phyloP scores from a whole-genome alignment of 2,113 vertebrate genomes.

The Aplodontia rufa region DNA sequence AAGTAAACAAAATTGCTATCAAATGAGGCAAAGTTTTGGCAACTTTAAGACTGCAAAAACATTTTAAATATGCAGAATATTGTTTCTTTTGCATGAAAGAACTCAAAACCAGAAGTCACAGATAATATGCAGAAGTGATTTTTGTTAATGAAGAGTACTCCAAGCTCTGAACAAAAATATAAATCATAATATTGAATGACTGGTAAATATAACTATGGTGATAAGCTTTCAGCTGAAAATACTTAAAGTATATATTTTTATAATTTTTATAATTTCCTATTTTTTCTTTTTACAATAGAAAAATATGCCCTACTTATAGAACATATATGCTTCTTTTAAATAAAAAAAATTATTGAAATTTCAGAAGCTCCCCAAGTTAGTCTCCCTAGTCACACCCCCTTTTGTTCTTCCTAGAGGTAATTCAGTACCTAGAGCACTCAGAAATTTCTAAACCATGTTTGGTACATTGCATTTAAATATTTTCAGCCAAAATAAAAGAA shows the following conservation, averaged over 20 bases:
- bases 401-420: neutral
- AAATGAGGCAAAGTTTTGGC: neutral
- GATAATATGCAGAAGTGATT: neutral
- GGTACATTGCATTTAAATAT: neutral
- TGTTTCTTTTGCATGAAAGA: neutral
- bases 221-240: constrained; percentile 1
- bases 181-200: neutral
- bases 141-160: neutral
- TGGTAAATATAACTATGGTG: neutral
- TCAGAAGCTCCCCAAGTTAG: neutral
- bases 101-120: neutral
- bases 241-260: neutral
- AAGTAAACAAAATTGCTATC: constrained; percentile 24
- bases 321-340: constrained; percentile 1
- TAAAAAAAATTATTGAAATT: neutral
- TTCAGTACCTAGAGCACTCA: neutral
- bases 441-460: neutral
- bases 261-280: neutral
- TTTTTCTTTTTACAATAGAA: constrained; percentile 23
- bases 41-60: neutral
- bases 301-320: neutral
- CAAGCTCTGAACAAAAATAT: neutral
- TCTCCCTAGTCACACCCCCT: neutral
- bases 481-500: neutral
- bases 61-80: neutral